A percentile compares a stretch with the other conserved stretches of the same genome.
Conservation (phyloP, 2,113 vertebrate species). For the Pollachius pollachius region DNA sequence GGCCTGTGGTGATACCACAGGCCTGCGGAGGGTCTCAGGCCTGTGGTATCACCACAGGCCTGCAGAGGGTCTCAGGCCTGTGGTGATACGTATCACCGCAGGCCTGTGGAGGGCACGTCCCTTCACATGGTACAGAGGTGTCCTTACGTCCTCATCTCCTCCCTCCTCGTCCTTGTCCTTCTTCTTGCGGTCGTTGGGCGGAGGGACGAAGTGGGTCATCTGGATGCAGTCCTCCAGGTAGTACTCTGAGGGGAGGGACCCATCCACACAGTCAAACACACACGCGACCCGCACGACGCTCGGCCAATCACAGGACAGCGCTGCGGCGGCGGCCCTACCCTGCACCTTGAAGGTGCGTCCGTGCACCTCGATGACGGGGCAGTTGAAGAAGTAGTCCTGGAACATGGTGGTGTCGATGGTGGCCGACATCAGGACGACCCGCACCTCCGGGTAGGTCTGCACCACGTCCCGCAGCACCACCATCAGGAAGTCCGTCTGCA, state of each 20-base stretch:
- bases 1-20: background rate
- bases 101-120: background rate
- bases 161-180: slow-evolving; percentile 93
- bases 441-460: slow-evolving; percentile 86
- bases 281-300: too few relatives aligned
- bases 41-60: background rate
- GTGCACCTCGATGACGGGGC: slow-evolving; percentile 89
- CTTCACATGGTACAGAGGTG: background rate
- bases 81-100: too few relatives aligned
- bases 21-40: background rate
- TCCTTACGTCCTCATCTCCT: slow-evolving; percentile 85
- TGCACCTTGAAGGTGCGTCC: slow-evolving; percentile 92
- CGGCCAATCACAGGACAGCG: background rate
- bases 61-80: background rate
- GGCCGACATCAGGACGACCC: slow-evolving; percentile 95
- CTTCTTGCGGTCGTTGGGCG: slow-evolving; percentile 88
- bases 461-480: slow-evolving; percentile 94
- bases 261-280: background rate
- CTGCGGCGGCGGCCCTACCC: slow-evolving; percentile 68
- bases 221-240: slow-evolving; percentile 96
- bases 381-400: slow-evolving; percentile 91
- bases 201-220: slow-evolving; percentile 91
- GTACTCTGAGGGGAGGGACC: slow-evolving; percentile 78
- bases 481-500: slow-evolving; percentile 93
- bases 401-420: slow-evolving; percentile 98